A percentile compares a stretch with the other conserved stretches of the same genome.
These are phyloP conservation scores for Micrasema minimum DNA, from an alignment of 1,140 invertebrate genomes.

Conservation along the genomic window DNA sequence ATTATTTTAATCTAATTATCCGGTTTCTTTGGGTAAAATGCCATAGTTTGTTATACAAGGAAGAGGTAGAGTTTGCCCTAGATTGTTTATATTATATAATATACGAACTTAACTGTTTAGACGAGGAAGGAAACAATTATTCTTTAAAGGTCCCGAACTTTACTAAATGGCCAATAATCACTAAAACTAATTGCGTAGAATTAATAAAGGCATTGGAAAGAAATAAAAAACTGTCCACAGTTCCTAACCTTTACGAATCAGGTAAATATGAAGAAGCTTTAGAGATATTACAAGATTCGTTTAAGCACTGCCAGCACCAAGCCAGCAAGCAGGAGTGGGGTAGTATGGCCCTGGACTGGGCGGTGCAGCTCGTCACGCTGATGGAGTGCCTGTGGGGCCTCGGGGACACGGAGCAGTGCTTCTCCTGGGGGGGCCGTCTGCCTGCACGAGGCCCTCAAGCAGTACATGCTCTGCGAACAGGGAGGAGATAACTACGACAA, in stretches of 20 bases:
- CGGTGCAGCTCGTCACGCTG: constrained; percentile 70
- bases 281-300: constrained; percentile 73
- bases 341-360: constrained; percentile 66
- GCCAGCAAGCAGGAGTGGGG: constrained; percentile 60
- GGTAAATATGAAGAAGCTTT: constrained; percentile 74
- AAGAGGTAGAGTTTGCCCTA: constrained; percentile 60
- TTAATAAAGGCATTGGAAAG: constrained; percentile 62
- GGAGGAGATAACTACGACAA: constrained; percentile 68
- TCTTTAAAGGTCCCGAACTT: constrained; percentile 60
- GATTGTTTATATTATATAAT: constrained; percentile 62
- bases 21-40: constrained; percentile 62
- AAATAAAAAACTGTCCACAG: constrained; percentile 64
- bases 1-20: constrained; percentile 59
- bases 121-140: constrained; percentile 57
- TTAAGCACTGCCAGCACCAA: constrained; percentile 66
- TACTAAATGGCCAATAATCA: constrained; percentile 60
- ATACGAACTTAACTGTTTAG: constrained; percentile 63
- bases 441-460: constrained; percentile 72
- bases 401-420: constrained; percentile 71
- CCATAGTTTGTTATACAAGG: constrained; percentile 60
- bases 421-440: constrained; percentile 81
- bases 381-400: constrained; percentile 78
- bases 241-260: constrained; percentile 70
- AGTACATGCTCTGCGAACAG: constrained; percentile 66
- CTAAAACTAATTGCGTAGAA: constrained; percentile 57